These are phyloP conservation scores for Varecia variegata DNA, from an alignment of 2,797 vertebrate genomes.

Conservation along the genomic window DNA sequence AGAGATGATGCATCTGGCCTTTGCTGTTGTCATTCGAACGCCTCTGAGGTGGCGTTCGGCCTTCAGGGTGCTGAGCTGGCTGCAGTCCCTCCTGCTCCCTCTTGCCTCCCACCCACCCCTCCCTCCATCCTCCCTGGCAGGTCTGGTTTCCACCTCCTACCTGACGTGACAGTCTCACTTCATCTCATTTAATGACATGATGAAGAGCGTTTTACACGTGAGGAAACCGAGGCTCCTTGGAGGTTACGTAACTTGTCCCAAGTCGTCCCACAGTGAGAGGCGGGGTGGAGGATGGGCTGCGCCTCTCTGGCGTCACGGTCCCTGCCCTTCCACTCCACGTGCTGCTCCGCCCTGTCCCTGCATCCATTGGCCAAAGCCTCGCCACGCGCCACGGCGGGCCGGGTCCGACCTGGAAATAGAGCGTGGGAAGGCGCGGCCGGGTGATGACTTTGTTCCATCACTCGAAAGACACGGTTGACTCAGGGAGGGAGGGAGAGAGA, in stretches of 20 bases:
- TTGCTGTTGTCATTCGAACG: not conserved
- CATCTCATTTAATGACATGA: accelerated
- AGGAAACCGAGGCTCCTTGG: not conserved
- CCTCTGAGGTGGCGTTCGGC: no score
- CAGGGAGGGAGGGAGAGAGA: not conserved
- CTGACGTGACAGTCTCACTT: no score
- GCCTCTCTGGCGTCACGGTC: not conserved
- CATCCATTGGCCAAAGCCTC: not conserved
- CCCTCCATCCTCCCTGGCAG: not conserved
- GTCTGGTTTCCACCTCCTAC: not conserved
- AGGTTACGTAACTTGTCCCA: not conserved
- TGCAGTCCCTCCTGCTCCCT: not conserved
- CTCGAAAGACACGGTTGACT: not conserved
- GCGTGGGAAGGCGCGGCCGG: not conserved
- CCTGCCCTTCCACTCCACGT: not conserved
- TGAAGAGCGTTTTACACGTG: not conserved
- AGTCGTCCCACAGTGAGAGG: not conserved
- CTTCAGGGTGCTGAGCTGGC: not conserved
- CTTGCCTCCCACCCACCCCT: not conserved
- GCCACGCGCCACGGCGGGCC: not conserved
- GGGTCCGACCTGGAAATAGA: not conserved
- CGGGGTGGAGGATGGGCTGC: not conserved
- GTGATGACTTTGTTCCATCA: not conserved
- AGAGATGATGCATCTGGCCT: not conserved
- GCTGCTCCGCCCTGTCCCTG: not conserved